Evolutionary conservation across 2,113 vertebrate genomes (phyloP).

Genomic region (Cryptoleucopteryx plumbea): DNA sequence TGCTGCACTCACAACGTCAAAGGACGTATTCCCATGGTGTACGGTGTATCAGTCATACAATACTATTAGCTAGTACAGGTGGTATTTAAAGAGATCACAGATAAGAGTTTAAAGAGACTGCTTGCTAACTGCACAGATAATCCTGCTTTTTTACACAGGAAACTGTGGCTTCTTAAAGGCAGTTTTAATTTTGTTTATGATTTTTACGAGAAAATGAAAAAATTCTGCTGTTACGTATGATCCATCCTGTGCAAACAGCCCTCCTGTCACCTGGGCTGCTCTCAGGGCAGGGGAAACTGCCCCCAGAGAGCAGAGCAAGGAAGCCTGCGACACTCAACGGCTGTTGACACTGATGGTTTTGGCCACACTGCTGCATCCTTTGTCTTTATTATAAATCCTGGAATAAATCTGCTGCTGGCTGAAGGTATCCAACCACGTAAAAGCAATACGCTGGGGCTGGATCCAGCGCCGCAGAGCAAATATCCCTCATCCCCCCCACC

Average conservation of each 20-base stretch:
- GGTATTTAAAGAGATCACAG: conserved; percentile 26
- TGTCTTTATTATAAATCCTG: not conserved
- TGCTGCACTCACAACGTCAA: conserved; percentile 22
- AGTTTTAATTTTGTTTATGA: not conserved
- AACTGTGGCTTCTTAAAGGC: not conserved
- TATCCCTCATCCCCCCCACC: not conserved
- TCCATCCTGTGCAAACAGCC: not conserved
- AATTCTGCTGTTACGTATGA: not conserved
- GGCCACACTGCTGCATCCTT: not conserved
- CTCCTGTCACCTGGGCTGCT: not conserved
- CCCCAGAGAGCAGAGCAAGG: not conserved
- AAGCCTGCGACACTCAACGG: not conserved
- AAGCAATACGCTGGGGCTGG: not conserved
- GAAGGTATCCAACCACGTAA: not conserved
- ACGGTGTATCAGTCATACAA: not conserved
- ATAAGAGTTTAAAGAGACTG: conserved; percentile 32
- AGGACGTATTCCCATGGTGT: conserved; percentile 45
- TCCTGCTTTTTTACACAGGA: not conserved
- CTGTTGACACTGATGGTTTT: not conserved
- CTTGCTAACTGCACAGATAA: conserved; percentile 34
- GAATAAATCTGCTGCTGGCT: not conserved
- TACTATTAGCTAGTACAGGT: not conserved
- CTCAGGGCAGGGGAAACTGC: not conserved
- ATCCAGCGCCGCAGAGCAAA: not conserved
- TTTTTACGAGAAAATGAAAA: not conserved